Evolutionary conservation across 2,113 vertebrate genomes (phyloP).

Genomic region (Vulpes ferrilata): DNA sequence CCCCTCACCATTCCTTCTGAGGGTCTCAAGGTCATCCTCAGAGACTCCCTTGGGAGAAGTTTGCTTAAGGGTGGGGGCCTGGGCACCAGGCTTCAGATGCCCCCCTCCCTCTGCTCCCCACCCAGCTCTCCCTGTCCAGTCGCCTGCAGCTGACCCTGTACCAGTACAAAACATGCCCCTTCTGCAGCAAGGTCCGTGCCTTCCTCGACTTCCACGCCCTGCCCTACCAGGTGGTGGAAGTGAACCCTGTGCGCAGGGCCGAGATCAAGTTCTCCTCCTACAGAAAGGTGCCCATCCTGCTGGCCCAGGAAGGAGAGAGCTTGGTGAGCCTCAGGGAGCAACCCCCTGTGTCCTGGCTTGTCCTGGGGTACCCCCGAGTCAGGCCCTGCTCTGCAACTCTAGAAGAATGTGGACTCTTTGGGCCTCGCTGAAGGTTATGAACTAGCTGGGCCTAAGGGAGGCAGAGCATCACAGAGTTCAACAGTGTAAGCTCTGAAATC

Average conservation of each 20-base stretch:
- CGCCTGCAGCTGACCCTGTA: slow-evolving; percentile 92
- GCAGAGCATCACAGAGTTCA: not conserved
- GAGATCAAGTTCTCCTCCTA: slow-evolving; percentile 98
- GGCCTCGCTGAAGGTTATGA: not conserved
- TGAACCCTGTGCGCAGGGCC: slow-evolving; percentile 95
- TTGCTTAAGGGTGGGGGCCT: not conserved
- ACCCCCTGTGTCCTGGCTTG: not conserved
- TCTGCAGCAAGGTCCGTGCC: slow-evolving; percentile 98
- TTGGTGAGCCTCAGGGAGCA: slow-evolving; percentile 84
- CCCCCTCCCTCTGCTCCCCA: not conserved
- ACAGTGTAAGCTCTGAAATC: not conserved
- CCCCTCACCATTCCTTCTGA: not conserved
- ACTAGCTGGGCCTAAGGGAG: not conserved
- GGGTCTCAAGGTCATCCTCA: not conserved
- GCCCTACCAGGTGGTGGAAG: slow-evolving; percentile 95
- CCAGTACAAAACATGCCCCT: slow-evolving; percentile 99
- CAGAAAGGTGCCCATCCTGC: slow-evolving; percentile 96
- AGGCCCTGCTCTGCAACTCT: not conserved
- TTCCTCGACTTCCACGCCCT: slow-evolving; percentile 96
- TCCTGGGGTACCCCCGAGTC: not conserved
- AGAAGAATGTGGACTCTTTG: not conserved
- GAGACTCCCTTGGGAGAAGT: not conserved
- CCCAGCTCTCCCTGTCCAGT: slow-evolving; percentile 73
- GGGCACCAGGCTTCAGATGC: not conserved
- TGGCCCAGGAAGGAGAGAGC: slow-evolving; percentile 85